phyloP scores from a whole-genome alignment of 2,888 invertebrate species.

The Eueremaeus valkanovi region DNA sequence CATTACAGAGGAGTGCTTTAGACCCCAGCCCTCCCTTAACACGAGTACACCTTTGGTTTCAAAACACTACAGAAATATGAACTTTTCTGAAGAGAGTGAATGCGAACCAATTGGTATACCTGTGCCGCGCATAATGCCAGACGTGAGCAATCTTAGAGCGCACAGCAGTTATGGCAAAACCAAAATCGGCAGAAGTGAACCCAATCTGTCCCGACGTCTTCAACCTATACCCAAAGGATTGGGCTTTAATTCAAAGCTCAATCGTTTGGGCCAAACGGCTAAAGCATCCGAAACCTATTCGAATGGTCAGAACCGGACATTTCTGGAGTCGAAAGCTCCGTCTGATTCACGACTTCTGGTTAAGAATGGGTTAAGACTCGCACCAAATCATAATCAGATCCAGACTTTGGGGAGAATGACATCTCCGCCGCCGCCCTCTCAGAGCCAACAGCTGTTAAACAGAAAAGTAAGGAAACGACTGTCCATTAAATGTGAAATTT shows the following conservation, averaged over 20 bases:
- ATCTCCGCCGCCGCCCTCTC: neutral
- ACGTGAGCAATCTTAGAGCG: slow-evolving; percentile 14
- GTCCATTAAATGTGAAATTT: neutral
- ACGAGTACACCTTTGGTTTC: neutral
- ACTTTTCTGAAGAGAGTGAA: neutral
- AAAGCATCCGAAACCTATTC: neutral
- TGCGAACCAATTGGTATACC: neutral
- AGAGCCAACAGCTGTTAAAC: neutral
- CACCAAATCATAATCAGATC: neutral
- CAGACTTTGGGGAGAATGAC: neutral
- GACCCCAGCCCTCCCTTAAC: neutral
- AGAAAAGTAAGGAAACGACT: slow-evolving; percentile 3
- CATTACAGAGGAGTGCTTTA: no score
- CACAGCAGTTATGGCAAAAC: slow-evolving; percentile 1
- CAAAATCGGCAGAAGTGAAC: slow-evolving; percentile 31
- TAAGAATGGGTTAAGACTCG: neutral
- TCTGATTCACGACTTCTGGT: slow-evolving; percentile 1
- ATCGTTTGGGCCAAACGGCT: neutral
- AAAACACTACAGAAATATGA: neutral
- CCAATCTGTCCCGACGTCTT: slow-evolving; percentile 6
- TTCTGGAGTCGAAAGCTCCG: neutral
- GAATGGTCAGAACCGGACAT: neutral
- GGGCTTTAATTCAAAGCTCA: neutral
- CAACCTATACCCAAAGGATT: neutral
- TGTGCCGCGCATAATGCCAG: neutral